These are phyloP conservation scores for Herpetotheres cachinnans DNA, from an alignment of 2,113 vertebrate genomes.

Conservation along the genomic window DNA sequence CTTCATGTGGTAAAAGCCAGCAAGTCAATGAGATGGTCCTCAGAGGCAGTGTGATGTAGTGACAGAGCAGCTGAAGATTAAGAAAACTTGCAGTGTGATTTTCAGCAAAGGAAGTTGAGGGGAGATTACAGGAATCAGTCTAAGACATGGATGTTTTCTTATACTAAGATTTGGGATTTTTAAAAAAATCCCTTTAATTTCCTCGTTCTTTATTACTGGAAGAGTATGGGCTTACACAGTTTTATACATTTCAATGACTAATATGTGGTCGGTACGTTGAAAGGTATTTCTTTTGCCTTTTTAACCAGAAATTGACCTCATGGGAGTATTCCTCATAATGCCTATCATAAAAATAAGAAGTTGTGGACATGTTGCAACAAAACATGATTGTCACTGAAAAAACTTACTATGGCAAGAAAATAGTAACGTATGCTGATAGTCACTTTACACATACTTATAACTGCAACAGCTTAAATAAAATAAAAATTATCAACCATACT, in stretches of 20 bases:
- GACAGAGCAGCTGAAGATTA: background rate
- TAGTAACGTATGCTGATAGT: background rate
- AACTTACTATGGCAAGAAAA: background rate
- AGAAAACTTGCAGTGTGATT: background rate
- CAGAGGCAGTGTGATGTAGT: background rate
- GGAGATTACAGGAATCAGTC: background rate
- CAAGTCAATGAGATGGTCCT: background rate
- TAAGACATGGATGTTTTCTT: background rate
- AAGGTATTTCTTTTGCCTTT: slow-evolving; percentile 37
- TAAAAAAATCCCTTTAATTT: background rate
- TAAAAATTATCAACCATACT: background rate
- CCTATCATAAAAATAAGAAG: background rate
- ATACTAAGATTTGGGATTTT: background rate
- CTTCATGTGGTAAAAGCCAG: background rate
- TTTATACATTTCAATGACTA: slow-evolving; percentile 25
- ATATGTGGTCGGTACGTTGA: background rate
- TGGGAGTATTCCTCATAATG: background rate
- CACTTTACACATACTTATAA: background rate
- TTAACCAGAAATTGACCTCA: slow-evolving; percentile 24
- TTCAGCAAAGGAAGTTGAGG: background rate
- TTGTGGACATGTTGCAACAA: background rate
- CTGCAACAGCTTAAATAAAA: background rate
- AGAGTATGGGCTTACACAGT: background rate
- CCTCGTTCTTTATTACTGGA: slow-evolving; percentile 8
- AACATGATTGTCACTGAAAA: background rate